A percentile compares a stretch with the other conserved stretches of the same genome.
Conservation (phyloP, 30 jellyfish, hydroid and myxozoan genomes). For the Sanderia malayensis region DNA sequence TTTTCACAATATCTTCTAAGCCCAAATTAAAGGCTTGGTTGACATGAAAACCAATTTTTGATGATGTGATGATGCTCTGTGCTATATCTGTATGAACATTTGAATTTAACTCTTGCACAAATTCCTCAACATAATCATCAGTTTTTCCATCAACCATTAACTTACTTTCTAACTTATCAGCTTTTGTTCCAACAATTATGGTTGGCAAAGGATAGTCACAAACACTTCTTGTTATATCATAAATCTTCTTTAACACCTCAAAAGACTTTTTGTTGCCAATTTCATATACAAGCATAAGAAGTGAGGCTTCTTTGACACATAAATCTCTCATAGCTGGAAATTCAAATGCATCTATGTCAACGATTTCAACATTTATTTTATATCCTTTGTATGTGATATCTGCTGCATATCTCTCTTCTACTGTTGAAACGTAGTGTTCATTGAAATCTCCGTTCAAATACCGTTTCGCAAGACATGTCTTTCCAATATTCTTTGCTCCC, state of each 20-base stretch:
- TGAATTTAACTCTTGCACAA: constrained; percentile 28
- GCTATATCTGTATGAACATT: constrained; percentile 29
- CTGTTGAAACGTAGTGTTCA: constrained; percentile 31
- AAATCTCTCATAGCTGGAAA: constrained; percentile 56
- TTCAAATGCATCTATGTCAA: constrained; percentile 52
- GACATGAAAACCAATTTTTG: constrained; percentile 44
- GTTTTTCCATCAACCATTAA: constrained; percentile 33
- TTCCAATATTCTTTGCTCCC: constrained; percentile 47
- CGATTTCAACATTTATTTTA: constrained; percentile 32
- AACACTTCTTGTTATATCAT: constrained; percentile 18
- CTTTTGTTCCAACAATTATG: constrained; percentile 42
- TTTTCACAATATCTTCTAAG: constrained; percentile 14
- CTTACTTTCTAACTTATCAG: constrained; percentile 37
- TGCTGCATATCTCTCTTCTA: constrained; percentile 39
- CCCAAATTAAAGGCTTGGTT: constrained; percentile 23
- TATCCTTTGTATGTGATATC: neutral
- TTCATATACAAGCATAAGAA: constrained; percentile 38
- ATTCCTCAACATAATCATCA: constrained; percentile 40
- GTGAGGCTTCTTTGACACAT: constrained; percentile 37
- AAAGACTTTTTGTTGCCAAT: constrained; percentile 45
- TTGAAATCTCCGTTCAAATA: constrained; percentile 22
- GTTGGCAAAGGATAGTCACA: constrained; percentile 41
- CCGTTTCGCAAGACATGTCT: constrained; percentile 41
- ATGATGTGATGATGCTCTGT: constrained; percentile 28
- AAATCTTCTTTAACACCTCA: constrained; percentile 38